Base-by-base conservation (phyloP, 1,140 invertebrate genomes). In the Olivierus martensii region DNA sequence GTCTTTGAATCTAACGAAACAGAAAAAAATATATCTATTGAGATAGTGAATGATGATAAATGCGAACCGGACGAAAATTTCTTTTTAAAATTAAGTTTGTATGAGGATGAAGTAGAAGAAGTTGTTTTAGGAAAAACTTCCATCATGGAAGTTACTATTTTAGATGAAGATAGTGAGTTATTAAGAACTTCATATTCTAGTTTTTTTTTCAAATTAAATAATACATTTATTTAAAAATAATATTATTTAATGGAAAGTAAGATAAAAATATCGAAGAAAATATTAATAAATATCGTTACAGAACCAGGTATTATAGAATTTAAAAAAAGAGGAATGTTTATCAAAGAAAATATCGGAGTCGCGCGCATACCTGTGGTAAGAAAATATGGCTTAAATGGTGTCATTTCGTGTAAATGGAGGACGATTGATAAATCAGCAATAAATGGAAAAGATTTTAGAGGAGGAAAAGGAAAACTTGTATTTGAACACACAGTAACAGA, bases 41-140 rank as follows among this genome's bases (percentile, higher is more conserved):
- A 75, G 56, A 79, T 80, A 38, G 69, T 80, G 28, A 73, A 80
- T 62, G 78, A 80, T 64, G 77, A 79, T 55, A 74, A 78, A 55
- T 81, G 77, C 76, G 72, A 79, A 61, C 77, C 77, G 0, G 76
- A 79, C 62, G 77, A 79, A 62, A 73, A 77, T 45, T 81, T 81
- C 63, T 79, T 79, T 63, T 66, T 79, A 0, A 68, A 74, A 51
- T 49, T 80, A 4, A 69, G 68, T 18, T 50, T 77, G 3, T 56
- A 75, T 1, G 61, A 66, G 15, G 62, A 66, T 14, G 48, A 66
- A 19, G 39, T 53, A 2, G 52, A 63, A 28, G 63, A 63, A 6
- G 66, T 69, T 12, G 63, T 9, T 28, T 28, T 1, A 28, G 78
- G 78, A n/a, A 64, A 71, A 38, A 69, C 73, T 19, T 67, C 71